Conservation (phyloP, 1,140 invertebrate species). For the fruit fly (Drosophila melanogaster) region DNA sequence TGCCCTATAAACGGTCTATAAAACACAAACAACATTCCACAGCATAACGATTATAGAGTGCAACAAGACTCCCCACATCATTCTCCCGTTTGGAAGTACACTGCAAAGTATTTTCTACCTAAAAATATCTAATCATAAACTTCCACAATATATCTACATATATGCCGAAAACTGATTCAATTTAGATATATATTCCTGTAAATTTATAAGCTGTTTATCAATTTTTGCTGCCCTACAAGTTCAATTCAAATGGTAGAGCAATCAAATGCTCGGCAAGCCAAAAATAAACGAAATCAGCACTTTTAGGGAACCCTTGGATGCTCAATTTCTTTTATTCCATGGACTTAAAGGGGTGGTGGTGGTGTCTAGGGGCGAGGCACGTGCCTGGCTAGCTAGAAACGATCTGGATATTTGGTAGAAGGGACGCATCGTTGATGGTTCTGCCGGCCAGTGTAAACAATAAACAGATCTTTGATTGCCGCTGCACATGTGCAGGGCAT, state of each 20-base stretch:
- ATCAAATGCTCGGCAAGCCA: constrained; percentile 1
- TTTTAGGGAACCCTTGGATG: constrained; percentile 1
- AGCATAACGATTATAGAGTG: constrained; percentile 1
- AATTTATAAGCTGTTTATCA: background rate
- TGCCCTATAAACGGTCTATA: background rate
- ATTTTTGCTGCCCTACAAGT: constrained; percentile 8
- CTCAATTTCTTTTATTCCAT: background rate
- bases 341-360: background rate
- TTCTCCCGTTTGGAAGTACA: background rate
- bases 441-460: constrained; percentile 62
- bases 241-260: constrained; percentile 15
- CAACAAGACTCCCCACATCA: constrained; percentile 2
- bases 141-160: background rate
- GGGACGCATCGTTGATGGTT: constrained; percentile 1
- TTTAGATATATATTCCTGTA: no score
- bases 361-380: constrained; percentile 14
- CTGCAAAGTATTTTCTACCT: background rate
- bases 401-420: background rate
- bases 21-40: background rate
- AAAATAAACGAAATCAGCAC: constrained; percentile 6
- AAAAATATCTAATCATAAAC: background rate
- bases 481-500: constrained; percentile 38
- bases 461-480: constrained; percentile 70
- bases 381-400: constrained; percentile 46
- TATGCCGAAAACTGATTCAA: no score